Evolutionary conservation across 2,888 invertebrate species (phyloP).

Genomic region (Dryobota labecula): DNA sequence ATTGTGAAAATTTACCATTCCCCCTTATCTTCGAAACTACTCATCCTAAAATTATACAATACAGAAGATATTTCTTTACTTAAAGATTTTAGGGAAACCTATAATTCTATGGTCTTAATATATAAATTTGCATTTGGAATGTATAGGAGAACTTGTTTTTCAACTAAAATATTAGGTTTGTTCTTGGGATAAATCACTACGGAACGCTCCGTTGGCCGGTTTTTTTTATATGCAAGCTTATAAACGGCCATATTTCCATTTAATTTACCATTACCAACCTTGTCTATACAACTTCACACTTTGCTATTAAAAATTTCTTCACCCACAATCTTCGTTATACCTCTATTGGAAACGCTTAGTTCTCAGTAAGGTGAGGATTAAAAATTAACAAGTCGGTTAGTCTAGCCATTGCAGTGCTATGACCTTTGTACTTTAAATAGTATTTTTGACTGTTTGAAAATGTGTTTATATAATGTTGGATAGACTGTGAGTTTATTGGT

Average conservation of each 20-base stretch:
- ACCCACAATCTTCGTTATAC: background rate
- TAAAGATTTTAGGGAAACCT: no score
- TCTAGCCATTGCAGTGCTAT: conserved; percentile 67
- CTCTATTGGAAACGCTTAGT: conserved; percentile 7
- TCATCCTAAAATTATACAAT: no score
- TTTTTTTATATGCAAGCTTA: conserved; percentile 32
- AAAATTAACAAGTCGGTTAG: conserved; percentile 73
- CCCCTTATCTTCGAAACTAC: no score
- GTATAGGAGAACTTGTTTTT: no score
- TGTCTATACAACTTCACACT: background rate
- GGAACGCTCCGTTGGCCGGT: no score
- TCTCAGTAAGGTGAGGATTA: conserved; percentile 60
- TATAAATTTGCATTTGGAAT: no score
- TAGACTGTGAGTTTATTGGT: conserved; percentile 11
- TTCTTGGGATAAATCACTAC: no score
- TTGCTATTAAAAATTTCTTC: background rate
- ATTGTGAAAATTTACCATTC: no score
- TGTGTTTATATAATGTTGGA: background rate
- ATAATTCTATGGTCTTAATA: no score
- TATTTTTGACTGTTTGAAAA: conserved; percentile 27
- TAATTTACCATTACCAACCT: conserved; percentile 1
- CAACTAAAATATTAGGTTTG: no score
- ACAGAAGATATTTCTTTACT: no score
- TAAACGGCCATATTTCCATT: background rate
- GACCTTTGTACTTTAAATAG: conserved; percentile 60